phyloP scores from a whole-genome alignment of 2,797 vertebrate species.

The Channallabes apus region DNA sequence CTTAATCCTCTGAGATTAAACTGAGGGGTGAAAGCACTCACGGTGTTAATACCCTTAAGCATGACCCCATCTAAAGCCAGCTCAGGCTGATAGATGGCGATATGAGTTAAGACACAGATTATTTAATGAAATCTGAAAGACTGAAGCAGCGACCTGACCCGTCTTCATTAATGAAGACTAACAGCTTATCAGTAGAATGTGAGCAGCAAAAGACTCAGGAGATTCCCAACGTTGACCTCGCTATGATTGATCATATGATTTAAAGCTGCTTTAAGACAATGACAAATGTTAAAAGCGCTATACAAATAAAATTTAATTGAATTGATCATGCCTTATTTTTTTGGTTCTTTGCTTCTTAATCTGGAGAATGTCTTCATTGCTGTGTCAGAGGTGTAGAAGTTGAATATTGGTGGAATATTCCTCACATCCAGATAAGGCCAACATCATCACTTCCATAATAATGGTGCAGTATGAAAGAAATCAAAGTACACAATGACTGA shows the following conservation, averaged over 20 bases:
- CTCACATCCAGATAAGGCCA: too few species aligned
- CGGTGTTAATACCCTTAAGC: background rate
- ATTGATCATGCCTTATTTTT: background rate
- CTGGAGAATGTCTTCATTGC: too few species aligned
- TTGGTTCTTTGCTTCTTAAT: background rate
- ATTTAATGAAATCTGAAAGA: background rate
- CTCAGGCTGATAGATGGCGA: background rate
- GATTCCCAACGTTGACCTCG: too few species aligned
- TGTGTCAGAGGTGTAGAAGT: background rate
- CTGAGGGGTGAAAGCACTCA: background rate
- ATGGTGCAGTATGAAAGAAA: too few species aligned
- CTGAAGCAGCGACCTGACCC: background rate
- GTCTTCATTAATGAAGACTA: background rate
- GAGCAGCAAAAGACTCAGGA: background rate
- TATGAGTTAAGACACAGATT: background rate
- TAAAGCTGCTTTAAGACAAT: too few species aligned
- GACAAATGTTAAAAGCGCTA: too few species aligned
- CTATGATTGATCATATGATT: background rate
- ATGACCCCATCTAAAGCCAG: background rate
- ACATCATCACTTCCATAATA: too few species aligned
- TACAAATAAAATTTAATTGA: too few species aligned
- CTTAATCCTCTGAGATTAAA: constrained; percentile 11
- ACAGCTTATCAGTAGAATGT: background rate
- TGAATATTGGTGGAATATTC: too few species aligned
- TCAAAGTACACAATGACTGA: too few species aligned